Conservation (phyloP, 1,140 invertebrate species). For the Drosophila gunungcola region DNA sequence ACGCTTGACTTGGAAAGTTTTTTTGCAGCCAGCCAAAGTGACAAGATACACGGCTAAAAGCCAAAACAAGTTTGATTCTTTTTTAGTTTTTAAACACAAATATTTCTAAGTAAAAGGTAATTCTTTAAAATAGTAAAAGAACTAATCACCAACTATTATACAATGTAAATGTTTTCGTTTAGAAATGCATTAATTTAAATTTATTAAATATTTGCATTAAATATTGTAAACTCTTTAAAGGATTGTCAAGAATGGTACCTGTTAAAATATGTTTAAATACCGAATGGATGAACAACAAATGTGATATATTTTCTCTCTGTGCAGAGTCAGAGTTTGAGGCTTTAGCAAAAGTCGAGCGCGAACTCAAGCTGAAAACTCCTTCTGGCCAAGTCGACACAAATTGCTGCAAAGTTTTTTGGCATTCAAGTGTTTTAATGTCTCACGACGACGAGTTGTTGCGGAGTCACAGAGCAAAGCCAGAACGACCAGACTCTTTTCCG, state of each 20-base stretch:
- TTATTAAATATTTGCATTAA: no score
- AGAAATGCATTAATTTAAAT: no score
- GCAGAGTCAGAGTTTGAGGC: slow-evolving; percentile 20
- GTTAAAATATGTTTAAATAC: no score
- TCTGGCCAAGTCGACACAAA: slow-evolving; percentile 67
- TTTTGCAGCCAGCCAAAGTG: slow-evolving; percentile 35
- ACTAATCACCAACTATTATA: no score
- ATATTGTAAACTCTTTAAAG: no score
- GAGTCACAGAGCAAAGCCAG: slow-evolving; percentile 17
- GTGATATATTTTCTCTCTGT: slow-evolving; percentile 7
- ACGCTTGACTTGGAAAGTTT: slow-evolving; percentile 76
- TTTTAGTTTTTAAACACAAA: no score
- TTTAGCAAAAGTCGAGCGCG: slow-evolving; percentile 29
- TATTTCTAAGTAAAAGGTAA: no score
- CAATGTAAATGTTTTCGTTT: no score
- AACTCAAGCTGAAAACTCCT: slow-evolving; percentile 49
- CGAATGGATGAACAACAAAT: no score
- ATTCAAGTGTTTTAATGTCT: slow-evolving; percentile 81
- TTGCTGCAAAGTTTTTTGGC: slow-evolving; percentile 70
- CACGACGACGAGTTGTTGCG: slow-evolving; percentile 60
- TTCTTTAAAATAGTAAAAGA: no score
- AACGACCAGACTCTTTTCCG: slow-evolving; percentile 17
- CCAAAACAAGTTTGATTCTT: not conserved
- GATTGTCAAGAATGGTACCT: no score
- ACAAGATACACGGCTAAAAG: slow-evolving; percentile 1